Base-by-base conservation (phyloP, 64 coral and sea anemone genomes). In the Porites lutea region DNA sequence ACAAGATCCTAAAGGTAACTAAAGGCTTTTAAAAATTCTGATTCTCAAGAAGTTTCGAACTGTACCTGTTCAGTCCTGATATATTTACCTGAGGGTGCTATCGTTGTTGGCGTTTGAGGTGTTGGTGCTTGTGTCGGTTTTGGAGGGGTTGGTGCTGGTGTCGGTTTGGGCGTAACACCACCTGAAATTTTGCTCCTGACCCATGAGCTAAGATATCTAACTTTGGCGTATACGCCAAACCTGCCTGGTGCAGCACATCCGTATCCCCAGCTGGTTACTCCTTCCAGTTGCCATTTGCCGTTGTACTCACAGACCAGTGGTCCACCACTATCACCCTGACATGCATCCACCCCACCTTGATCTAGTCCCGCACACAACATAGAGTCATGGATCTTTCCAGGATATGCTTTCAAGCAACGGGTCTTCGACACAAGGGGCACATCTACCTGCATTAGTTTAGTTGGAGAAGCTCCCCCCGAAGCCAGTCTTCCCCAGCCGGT, bases 311-410 rank as follows among this genome's bases (percentile, higher is more conserved):
- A 89, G 16, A 89, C 87, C 57, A 89, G 54, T 15, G 87, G 87
- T 65, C 87, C 87, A 11, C 87, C 87, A 89, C 71, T 77, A 16
- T 89, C 87, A 46, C 87, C 87, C 60, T 89, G 87, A 46, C 87
- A 89, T 15, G 87, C 72, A 16, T 89, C 87, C 15, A 89, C 52
- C 48, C 87, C 87, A 19, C 87, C 87, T 61, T 75, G 54, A 48
- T 89, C 87, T 7, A 89, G 72, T 27, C 87, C 87, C 6, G 87
- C 87, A 58, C 87, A 89, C 27, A 89, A n/a, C 87, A 89, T 89
- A 53, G 87, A 89, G 48, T 89, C 87, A 48, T 77, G 27, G 48
- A 82, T 90, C 69, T 90, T 71, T 4, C 88, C 88, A 81, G 75
- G 61, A 52, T 82, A 90, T 49, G 22, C 78, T 3, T 16, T 4